phyloP scores from a whole-genome alignment of 2,797 vertebrate species.

The Hydrophis major region DNA sequence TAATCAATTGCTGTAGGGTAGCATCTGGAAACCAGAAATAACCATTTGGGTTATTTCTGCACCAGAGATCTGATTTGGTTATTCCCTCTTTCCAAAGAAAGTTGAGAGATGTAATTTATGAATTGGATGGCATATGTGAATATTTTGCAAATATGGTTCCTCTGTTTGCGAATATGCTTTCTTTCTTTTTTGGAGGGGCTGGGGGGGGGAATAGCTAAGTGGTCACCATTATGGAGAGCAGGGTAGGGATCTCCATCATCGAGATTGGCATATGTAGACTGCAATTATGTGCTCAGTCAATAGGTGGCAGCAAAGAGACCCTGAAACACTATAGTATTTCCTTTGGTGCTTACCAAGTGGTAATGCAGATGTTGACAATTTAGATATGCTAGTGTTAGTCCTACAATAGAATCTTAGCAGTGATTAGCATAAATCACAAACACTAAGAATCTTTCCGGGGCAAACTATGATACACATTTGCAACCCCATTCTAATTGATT shows the following conservation, averaged over 20 bases:
- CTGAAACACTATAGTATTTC: neutral
- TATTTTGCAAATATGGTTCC: neutral
- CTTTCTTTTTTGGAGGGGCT: neutral
- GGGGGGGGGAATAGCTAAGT: neutral
- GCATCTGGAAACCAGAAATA: neutral
- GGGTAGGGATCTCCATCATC: neutral
- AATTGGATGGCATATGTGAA: neutral
- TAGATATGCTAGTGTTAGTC: neutral
- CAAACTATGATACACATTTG: neutral
- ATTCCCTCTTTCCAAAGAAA: neutral
- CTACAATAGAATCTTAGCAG: neutral
- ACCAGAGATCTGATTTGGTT: neutral
- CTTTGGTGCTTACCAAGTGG: neutral
- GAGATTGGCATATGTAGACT: neutral
- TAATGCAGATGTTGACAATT: neutral
- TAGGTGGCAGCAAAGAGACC: neutral
- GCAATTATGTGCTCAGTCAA: neutral
- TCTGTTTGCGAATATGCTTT: neutral
- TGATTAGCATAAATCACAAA: neutral
- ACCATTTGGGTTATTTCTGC: neutral
- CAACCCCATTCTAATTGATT: neutral
- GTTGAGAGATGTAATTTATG: neutral
- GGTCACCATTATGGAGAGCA: neutral
- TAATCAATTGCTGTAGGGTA: neutral
- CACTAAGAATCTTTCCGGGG: neutral